These are phyloP conservation scores for Ichneumoninae sp. DNA, from an alignment of 2,888 invertebrate species.

Conservation along the genomic window DNA sequence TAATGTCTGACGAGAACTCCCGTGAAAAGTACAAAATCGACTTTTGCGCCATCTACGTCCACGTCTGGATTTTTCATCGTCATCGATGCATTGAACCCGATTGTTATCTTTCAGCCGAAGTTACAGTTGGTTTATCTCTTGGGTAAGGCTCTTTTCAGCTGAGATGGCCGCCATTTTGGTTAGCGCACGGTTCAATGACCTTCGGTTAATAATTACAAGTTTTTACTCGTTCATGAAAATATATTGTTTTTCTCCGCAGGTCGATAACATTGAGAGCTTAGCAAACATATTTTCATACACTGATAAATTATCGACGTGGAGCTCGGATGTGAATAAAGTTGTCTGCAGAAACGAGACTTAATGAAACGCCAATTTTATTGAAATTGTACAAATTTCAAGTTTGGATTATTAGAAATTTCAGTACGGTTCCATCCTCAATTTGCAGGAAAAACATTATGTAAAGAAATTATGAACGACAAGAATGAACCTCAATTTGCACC, in stretches of 20 bases:
- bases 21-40: neutral
- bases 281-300: neutral
- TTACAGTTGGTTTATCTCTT: neutral
- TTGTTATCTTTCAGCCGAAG: slow-evolving; percentile 3
- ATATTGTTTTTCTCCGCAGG: neutral
- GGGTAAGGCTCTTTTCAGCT: neutral
- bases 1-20: slow-evolving; percentile 35
- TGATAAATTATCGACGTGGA: slow-evolving; percentile 5
- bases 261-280: slow-evolving; percentile 9
- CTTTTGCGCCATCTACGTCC: slow-evolving; percentile 44
- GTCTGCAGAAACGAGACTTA: slow-evolving; percentile 4
- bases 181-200: neutral
- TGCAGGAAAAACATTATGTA: neutral
- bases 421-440: too few relatives aligned
- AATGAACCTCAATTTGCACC: neutral
- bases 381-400: neutral
- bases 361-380: neutral
- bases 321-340: slow-evolving; percentile 32
- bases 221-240: neutral
- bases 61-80: slow-evolving; percentile 19
- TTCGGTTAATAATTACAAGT: neutral
- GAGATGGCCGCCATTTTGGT: slow-evolving; percentile 9
- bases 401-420: too few relatives aligned
- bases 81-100: slow-evolving; percentile 19
- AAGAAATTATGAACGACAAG: neutral